Conservation (phyloP, 1,140 invertebrate genomes). For the Bilobella aurantiaca region DNA sequence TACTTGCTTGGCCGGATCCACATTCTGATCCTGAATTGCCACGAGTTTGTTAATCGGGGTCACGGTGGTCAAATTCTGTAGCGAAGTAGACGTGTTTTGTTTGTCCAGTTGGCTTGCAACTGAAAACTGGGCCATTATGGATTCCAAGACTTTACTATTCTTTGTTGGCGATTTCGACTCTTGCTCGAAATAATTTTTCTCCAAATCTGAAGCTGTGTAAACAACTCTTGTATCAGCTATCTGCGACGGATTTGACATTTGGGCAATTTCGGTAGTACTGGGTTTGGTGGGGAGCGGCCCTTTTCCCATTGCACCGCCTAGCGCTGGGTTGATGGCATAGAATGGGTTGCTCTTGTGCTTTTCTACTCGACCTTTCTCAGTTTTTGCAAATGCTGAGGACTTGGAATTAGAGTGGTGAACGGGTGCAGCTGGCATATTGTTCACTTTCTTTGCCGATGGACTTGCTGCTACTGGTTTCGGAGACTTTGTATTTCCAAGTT, state of each 20-base stretch:
- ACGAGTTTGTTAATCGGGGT: too few species aligned
- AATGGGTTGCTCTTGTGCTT: constrained; percentile 4
- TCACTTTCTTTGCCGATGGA: constrained; percentile 1
- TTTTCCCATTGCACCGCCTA: background rate
- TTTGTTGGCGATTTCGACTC: background rate
- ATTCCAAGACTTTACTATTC: background rate
- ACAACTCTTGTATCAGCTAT: background rate
- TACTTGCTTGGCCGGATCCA: background rate
- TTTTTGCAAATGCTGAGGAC: background rate
- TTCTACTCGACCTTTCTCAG: background rate
- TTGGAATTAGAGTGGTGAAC: background rate
- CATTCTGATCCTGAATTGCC: background rate
- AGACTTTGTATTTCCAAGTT: too few species aligned
- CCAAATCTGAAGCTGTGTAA: background rate
- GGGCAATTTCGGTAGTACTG: background rate
- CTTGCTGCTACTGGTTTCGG: too few species aligned
- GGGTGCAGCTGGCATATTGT: background rate
- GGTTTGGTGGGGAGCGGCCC: background rate
- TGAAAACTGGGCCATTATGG: background rate
- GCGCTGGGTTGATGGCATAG: background rate
- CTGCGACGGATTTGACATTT: background rate
- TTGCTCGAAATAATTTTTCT: background rate
- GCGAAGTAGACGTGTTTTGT: too few species aligned
- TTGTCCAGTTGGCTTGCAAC: background rate
- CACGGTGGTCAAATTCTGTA: too few species aligned